Evolutionary conservation across 2,113 vertebrate genomes (phyloP), one percentile per base, ranked within the genome.

Genomic region (Anarhynchus alexandrinus): DNA sequence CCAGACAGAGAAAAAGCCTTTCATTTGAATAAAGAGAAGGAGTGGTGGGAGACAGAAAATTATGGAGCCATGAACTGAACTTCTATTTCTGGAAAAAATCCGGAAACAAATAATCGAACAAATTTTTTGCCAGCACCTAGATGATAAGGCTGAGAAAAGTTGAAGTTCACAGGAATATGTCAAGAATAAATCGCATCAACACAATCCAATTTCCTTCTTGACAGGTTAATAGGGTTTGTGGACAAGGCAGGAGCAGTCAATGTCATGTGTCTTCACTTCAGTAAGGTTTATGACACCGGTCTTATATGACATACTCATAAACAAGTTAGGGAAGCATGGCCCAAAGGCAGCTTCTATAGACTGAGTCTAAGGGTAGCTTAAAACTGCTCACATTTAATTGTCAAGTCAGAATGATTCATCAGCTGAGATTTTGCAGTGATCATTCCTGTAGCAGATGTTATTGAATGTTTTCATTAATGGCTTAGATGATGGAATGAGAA

Each of bases 401-500:
- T 73, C 92, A 77, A 36, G 58, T 38, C 77, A 42, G 62, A 93
- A 76, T 94, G 85, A 97, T 96, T 97, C 82, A 94, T 95, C 93
- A 92, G 85, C 82, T 66, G 90, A 93, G 79, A 92, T 90, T 94
- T 76, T 90, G 93, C 93, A 93, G 92, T 32, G 62, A 90, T 93
- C 66, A n/a, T 76, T 90, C 84, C 82, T 80, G 74, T 49, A 82
- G 96, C 93, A 95, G 94, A 93, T 92, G 85, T 93, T 96, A 88
- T 80, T 94, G 70, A 86, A 82, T 80, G 90, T 96, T 96, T 96
- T 96, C 96, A 93, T 95, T 96, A 93, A 91, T 93, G 90, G 92
- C 84, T 96, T 51, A 79, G 90, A 85, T 65, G 94, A 82, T 88
- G 92, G 92, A 85, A 95, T 83, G 92, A 82, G 93, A 94, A 80